Evolutionary conservation across 2,797 vertebrate genomes (phyloP), one percentile per base, ranked within the genome.

Genomic region (Tokudaia tokunoshimensis): DNA sequence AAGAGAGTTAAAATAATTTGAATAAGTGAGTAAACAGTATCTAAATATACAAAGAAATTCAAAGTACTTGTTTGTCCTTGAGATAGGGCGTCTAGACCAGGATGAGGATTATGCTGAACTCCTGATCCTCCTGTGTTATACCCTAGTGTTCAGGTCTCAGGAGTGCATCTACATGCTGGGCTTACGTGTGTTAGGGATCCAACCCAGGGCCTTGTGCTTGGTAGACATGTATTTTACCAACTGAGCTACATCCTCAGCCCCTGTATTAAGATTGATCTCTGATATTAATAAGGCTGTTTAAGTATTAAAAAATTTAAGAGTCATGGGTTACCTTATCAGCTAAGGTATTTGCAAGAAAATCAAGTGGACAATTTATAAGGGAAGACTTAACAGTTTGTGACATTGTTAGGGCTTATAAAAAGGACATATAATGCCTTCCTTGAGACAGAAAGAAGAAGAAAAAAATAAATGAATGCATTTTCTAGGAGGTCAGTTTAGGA

Each of bases 381-480:
- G 57, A 85, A 95, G 92, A 55, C 20, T 19, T 41, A 95, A 75
- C 11, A 50, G 19, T 79, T 67, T 90, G 63, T 61, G 41, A 34
- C 31, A 81, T 29, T 47, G 15, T 29, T 31, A 75, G 26, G 63
- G 44, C 70, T 92, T 70, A 31, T 12, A 72, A 8, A 89, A 26
- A 90, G 34, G 31, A 91, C 72, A 2, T 74, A 70, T 41, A 81
- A 89, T 89, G 37, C 55, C 7, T 86, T 89, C 80, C 26, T 93
- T 82, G 19, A 93, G 94, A 55, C 59, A 92, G 17, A 85, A 90
- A 92, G 13, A 52, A 83, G 47, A 15, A 94, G 92, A 44, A 82
- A 80, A 88, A 76, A 75, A 91, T 84, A 94, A 65, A 89, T 81
- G 24, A 52, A 70, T 85, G n/a, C 47, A 80, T 72, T 59, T 89